Evolutionary conservation across 2,888 invertebrate genomes (phyloP).

Genomic region (Yponomeuta cagnagella): DNA sequence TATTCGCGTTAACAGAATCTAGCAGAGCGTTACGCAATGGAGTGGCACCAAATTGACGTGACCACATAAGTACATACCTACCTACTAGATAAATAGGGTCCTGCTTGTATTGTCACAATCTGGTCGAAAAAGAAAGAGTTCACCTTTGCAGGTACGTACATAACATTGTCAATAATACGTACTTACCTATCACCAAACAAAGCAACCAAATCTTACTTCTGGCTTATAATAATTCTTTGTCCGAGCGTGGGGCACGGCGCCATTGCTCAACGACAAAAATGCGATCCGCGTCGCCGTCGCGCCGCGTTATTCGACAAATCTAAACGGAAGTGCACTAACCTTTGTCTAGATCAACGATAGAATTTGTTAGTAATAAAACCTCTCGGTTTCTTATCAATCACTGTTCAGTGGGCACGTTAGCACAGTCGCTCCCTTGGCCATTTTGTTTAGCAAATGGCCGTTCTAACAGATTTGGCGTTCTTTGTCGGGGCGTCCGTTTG

Average conservation of each 20-base stretch:
- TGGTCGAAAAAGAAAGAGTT: not conserved
- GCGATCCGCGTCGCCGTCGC: not conserved
- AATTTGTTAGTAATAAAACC: conserved; percentile 17
- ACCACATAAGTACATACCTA: not conserved
- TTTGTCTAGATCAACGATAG: conserved; percentile 12
- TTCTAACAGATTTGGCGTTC: conserved; percentile 25
- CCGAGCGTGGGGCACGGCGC: not conserved
- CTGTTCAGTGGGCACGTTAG: conserved; percentile 23
- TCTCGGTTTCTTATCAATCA: conserved; percentile 30
- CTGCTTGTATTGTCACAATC: not conserved
- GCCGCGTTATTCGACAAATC: not conserved
- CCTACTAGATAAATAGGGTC: not conserved
- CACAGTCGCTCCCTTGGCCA: conserved; percentile 34
- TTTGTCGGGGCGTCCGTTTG: conserved; percentile 36
- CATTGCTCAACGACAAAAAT: conserved; percentile 6
- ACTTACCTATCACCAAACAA: not conserved
- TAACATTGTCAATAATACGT: not conserved
- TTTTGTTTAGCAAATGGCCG: conserved; percentile 33
- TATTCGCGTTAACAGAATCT: too few relatives aligned
- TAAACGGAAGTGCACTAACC: conserved; percentile 17
- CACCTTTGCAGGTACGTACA: not conserved
- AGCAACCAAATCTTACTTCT: not conserved
- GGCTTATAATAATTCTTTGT: not conserved
- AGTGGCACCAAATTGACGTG: not conserved
- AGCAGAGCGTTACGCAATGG: not conserved